phyloP scores from a whole-genome alignment of 2,113 vertebrate genomes.

The Syrmaticus mikado region DNA sequence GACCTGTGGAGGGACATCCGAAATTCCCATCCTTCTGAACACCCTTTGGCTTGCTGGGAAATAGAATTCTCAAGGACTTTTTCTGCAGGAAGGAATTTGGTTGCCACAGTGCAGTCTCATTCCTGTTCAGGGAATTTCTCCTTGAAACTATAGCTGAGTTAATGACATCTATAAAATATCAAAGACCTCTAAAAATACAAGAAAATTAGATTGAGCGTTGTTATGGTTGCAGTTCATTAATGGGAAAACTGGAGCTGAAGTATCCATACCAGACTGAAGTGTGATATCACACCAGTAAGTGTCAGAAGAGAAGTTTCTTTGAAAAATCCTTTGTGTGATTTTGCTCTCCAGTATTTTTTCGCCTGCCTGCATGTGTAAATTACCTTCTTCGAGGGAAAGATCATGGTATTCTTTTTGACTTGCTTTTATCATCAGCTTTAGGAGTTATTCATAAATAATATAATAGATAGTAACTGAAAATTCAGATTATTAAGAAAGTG shows the following conservation, averaged over 20 bases:
- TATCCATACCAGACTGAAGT: neutral
- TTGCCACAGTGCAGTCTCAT: neutral
- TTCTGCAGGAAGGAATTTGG: neutral
- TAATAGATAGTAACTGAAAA: neutral
- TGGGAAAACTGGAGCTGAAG: neutral
- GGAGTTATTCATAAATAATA: neutral
- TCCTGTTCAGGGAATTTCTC: neutral
- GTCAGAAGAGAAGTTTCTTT: neutral
- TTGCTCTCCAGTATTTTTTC: neutral
- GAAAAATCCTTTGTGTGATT: neutral
- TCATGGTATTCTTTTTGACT: neutral
- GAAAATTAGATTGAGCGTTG: neutral
- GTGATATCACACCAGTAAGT: neutral
- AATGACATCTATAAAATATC: neutral
- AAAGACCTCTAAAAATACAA: neutral
- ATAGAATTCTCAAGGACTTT: neutral
- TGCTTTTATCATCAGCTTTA: neutral
- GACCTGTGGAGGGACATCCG: neutral
- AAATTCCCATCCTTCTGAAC: neutral
- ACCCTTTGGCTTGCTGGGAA: neutral
- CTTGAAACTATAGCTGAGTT: neutral
- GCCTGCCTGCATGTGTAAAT: neutral
- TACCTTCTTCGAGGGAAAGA: neutral
- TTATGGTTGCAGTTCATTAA: neutral
- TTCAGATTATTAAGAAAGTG: neutral